phyloP scores from a whole-genome alignment of 2,888 invertebrate genomes.

The Archaeoteleia sp. region DNA sequence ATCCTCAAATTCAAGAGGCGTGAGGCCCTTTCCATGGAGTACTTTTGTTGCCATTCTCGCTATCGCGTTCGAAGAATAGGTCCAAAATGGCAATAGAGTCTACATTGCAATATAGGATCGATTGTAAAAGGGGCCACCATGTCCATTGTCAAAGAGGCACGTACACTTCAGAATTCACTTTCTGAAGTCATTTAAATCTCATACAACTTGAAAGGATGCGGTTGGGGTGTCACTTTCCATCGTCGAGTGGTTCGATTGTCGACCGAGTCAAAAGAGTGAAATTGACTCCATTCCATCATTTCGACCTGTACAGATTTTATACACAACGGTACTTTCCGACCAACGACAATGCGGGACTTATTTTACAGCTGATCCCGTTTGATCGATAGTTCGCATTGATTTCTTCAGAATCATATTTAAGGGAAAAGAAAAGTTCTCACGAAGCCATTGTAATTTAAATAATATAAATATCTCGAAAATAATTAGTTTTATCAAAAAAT shows the following conservation, averaged over 20 bases:
- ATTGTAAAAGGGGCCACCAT: slow-evolving; percentile 28
- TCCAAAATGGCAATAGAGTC: slow-evolving; percentile 36
- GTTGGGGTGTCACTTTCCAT: slow-evolving; percentile 69
- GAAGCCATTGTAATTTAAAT: slow-evolving; percentile 28
- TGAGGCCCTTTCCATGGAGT: slow-evolving; percentile 32
- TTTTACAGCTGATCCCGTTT: slow-evolving; percentile 41
- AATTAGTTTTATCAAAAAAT: too few relatives aligned
- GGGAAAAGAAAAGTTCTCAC: slow-evolving; percentile 22
- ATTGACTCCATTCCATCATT: slow-evolving; percentile 65
- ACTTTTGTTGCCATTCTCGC: slow-evolving; percentile 37
- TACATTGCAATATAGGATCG: slow-evolving; percentile 18
- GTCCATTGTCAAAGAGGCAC: slow-evolving; percentile 43
- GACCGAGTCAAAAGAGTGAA: slow-evolving; percentile 72
- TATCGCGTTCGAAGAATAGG: slow-evolving; percentile 35
- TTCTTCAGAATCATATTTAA: too few relatives aligned
- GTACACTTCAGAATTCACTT: slow-evolving; percentile 51
- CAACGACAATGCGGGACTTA: slow-evolving; percentile 30
- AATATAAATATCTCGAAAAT: too few relatives aligned
- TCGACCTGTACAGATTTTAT: slow-evolving; percentile 19
- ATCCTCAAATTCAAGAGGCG: slow-evolving; percentile 47
- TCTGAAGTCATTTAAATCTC: slow-evolving; percentile 72
- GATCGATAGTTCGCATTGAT: slow-evolving; percentile 43
- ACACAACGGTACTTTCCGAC: slow-evolving; percentile 13
- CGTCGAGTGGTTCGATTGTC: slow-evolving; percentile 72
- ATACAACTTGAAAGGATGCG: slow-evolving; percentile 63